Base-by-base conservation (phyloP, 2,797 vertebrate species). In the Falco naumanni region DNA sequence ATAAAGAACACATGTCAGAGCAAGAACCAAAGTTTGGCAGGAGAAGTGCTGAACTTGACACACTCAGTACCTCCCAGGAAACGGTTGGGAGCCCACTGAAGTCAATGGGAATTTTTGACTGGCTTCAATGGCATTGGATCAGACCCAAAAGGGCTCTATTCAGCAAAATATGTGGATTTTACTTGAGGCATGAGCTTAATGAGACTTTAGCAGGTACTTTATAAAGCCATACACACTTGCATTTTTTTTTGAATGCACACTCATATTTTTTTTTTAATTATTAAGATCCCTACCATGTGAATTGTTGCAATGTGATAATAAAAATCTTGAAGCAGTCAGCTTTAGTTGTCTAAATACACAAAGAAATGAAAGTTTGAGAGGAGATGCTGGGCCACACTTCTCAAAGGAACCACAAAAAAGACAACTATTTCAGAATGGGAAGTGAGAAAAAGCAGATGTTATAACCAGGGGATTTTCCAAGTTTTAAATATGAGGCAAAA, bases 391-490 rank as follows among this genome's bases (percentile, higher is more conserved):
- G 39, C 50, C 71, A 34, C 11, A 16, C 25, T 87, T 89, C 81
- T 95, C 86, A 96, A 91, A 93, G 34, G 60, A 94, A 95, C 91
- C 92, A 96, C 93, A 96, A 94, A 87, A 96, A 87, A 84, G 89
- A 34, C 80, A 72, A 77, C 28, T 69, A 25, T 78, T 95, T 94
- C 51, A 81, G 70, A 95, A 95, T 34, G 84, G 84, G 92, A 96
- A 96, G 84, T 94, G 61, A 92, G 86, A 89, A 87, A 96, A 94
- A 89, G 13, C 65, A 96, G 82, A 92, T 0, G 3, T 85, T 90
- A 61, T 63, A 85, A 92, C 64, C 28, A 81, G 43, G 95, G 95
- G 95, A 89, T 95, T 95, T 96, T 95, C 92, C 78, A 90, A 45
- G 19, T 90, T 89, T 96, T 94, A 88, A 88, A 95, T 87, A 79